These are phyloP conservation scores for Nomada ruficornis DNA, from an alignment of 2,888 invertebrate genomes.

Conservation along the genomic window DNA sequence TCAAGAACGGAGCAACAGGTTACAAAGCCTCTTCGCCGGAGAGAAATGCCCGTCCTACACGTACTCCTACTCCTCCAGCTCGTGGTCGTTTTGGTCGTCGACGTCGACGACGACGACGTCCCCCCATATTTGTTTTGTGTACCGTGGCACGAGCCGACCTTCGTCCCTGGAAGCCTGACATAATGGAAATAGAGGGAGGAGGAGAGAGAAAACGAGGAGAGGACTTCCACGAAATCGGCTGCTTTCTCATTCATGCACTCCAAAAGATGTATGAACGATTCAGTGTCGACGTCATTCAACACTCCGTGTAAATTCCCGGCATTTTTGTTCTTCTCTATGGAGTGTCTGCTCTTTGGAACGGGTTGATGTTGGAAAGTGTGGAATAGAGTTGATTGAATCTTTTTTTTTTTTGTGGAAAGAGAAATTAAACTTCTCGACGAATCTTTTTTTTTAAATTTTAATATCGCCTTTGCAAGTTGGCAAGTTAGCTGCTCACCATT, in stretches of 20 bases:
- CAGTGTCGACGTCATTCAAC: constrained; percentile 5
- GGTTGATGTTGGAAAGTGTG: not conserved
- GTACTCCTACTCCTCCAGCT: constrained; percentile 2
- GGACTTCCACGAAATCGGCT: constrained; percentile 29
- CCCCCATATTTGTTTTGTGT: constrained; percentile 53
- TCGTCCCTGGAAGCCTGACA: constrained; percentile 35
- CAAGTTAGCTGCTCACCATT: not conserved
- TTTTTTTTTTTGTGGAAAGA: not conserved
- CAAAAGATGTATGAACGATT: constrained; percentile 15
- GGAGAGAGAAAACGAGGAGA: constrained; percentile 10
- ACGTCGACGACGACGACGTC: constrained; percentile 21
- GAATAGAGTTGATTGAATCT: not conserved
- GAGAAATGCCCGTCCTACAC: constrained; percentile 43
- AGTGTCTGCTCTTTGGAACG: not conserved
- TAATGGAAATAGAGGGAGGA: constrained; percentile 45
- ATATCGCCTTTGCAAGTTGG: not conserved
- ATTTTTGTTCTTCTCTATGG: not conserved
- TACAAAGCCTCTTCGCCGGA: constrained; percentile 61
- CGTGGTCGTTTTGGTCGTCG: constrained; percentile 40
- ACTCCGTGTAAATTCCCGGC: not conserved
- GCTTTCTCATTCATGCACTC: constrained; percentile 27
- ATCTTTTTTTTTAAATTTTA: too few species aligned
- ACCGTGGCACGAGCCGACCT: constrained; percentile 35
- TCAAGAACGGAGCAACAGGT: constrained; percentile 79
- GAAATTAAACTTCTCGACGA: not conserved